Percentiles rank a stretch among this genome's conserved stretches.
Evolutionary conservation across 2,797 vertebrate genomes (phyloP).

Genomic region (Ceryle rudis): DNA sequence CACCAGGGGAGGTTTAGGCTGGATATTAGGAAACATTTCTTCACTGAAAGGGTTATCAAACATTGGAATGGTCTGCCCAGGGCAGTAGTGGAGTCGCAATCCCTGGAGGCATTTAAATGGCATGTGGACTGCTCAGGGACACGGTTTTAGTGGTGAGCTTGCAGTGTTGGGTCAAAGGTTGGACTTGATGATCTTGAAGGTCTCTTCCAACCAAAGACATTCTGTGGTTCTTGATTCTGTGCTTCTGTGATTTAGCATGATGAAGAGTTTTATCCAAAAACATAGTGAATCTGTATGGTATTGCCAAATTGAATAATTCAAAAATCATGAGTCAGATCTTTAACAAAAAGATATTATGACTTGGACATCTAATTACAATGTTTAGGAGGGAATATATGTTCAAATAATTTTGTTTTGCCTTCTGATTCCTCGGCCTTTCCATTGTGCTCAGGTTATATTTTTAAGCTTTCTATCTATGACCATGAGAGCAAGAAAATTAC

Average conservation of each 20-base stretch:
- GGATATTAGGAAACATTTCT: no score
- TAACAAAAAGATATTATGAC: neutral
- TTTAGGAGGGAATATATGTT: neutral
- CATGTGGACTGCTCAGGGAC: no score
- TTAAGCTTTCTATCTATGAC: neutral
- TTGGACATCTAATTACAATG: neutral
- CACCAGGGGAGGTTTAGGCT: no score
- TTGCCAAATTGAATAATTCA: slow-evolving; percentile 4
- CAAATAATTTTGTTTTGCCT: slow-evolving; percentile 6
- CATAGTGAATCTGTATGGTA: slow-evolving; percentile 11
- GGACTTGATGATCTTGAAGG: no score
- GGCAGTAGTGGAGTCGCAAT: no score
- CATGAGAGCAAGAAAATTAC: neutral
- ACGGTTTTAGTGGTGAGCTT: no score
- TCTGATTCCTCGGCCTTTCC: slow-evolving; percentile 10
- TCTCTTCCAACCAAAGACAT: no score
- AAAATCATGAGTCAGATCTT: slow-evolving; percentile 34
- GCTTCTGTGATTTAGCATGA: neutral
- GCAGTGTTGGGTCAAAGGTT: no score
- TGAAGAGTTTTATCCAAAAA: slow-evolving; percentile 34
- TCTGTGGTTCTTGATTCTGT: no score
- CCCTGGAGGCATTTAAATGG: no score
- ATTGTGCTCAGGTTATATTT: slow-evolving; percentile 4
- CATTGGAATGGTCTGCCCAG: no score
- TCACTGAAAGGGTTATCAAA: no score